Base-by-base conservation (phyloP, 2,888 invertebrate genomes). In the Lochmaea crataegi region DNA sequence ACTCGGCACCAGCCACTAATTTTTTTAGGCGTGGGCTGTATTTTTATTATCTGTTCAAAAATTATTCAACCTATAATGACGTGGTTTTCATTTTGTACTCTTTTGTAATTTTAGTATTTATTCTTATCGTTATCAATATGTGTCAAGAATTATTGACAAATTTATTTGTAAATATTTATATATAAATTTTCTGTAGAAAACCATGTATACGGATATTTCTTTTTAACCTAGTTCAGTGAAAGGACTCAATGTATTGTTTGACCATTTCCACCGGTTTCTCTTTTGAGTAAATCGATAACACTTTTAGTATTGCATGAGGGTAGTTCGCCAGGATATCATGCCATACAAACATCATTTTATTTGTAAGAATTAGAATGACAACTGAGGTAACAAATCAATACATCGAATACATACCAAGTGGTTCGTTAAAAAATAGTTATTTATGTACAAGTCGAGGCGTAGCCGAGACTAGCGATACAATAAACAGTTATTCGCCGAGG, bases 301-400 rank as follows among this genome's bases (percentile, higher is more conserved):
- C 70, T 70, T 70, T 57, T 16, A 56, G 56, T 70, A 70, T 70
- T 70, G 70, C 70, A 70, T 65, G 70, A 57, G 64, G 42, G 32
- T 64, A 64, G 51, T 61, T 63, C 42, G 22, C 61, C 64, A 42
- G 57, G 64, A 56, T 70, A 70, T 70, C 70, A 61, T 64, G 70
- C 65, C 64, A 65, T 57, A 65, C 70, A 70, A 70, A 56, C 70
- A 58, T 58, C 16, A 45, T 64, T 64, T 70, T 57, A 42, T 57
- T 56, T 70, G 26, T 45, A 57, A 70, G 10, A 7, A 45, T 38
- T 65, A 51, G 42, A 70, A 70, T 65, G 70, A 70, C 64, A 69
- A 69, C 64, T 63, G 26, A 56, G 56, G 64, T 69, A 69, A 69
- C 61, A 69, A 70, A 70, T 68, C 66, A 42, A 66, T 66, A 57